Evolutionary conservation across 1,140 invertebrate species (phyloP).

Genomic region (Pissodes strobi): DNA sequence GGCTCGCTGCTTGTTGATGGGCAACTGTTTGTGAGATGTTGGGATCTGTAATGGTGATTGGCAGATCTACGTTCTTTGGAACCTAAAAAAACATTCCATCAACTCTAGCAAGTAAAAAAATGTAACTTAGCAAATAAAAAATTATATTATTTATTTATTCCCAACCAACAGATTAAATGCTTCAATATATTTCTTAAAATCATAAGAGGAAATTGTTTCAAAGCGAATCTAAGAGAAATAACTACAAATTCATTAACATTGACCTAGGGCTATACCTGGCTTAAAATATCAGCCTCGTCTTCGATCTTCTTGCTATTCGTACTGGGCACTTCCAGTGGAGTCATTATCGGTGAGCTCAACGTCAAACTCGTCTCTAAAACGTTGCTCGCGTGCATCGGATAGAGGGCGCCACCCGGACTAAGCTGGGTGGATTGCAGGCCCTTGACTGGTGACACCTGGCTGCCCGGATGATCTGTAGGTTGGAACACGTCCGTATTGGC

Average conservation of each 20-base stretch:
- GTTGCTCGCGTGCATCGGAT: constrained; percentile 60
- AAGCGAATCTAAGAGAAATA: background rate
- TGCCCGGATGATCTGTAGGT: constrained; percentile 57
- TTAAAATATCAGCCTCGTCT: constrained; percentile 51
- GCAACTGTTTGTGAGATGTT: constrained; percentile 62
- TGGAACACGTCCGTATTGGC: constrained; percentile 77
- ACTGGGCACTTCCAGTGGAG: constrained; percentile 72
- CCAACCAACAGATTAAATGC: no score
- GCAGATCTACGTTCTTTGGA: constrained; percentile 59
- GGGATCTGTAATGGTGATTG: constrained; percentile 61
- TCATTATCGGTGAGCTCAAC: constrained; percentile 80
- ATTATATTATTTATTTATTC: no score
- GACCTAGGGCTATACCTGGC: constrained; percentile 52
- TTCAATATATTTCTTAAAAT: no score
- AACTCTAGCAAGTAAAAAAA: background rate
- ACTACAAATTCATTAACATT: background rate
- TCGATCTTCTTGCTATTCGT: constrained; percentile 59
- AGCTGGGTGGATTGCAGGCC: constrained; percentile 42
- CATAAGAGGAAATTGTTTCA: no score
- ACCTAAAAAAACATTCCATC: constrained; percentile 5
- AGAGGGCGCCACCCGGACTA: constrained; percentile 58
- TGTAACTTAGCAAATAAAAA: no score
- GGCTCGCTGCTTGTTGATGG: constrained; percentile 50
- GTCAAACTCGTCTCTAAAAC: constrained; percentile 74
- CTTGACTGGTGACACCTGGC: constrained; percentile 45